These are phyloP conservation scores for Odontothrips loti DNA, from an alignment of 2,888 invertebrate species.

Conservation along the genomic window DNA sequence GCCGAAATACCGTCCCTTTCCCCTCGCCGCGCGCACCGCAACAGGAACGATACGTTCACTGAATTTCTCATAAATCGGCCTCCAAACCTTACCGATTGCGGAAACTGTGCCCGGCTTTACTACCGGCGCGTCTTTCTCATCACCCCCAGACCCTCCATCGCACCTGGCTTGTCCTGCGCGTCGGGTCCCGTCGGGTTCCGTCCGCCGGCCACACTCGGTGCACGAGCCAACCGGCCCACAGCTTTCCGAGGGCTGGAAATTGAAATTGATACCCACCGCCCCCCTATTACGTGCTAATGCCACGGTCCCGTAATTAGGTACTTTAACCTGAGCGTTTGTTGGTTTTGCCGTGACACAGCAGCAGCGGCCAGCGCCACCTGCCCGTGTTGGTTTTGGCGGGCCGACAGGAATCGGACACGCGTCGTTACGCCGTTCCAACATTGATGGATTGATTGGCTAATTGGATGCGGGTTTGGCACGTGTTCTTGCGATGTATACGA, in stretches of 20 bases:
- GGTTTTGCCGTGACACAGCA: not conserved
- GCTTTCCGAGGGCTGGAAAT: not conserved
- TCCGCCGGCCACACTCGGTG: not conserved
- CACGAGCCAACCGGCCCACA: not conserved
- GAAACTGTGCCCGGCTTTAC: too few species aligned
- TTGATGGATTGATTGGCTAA: slow-evolving; percentile 5
- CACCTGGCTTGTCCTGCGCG: too few species aligned
- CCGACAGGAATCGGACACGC: not conserved
- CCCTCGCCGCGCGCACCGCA: too few species aligned
- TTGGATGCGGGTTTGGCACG: not conserved
- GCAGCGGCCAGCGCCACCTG: not conserved
- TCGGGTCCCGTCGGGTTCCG: too few species aligned
- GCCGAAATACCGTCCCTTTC: too few species aligned
- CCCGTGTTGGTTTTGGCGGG: not conserved
- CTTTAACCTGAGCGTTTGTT: slow-evolving; percentile 23
- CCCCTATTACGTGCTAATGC: not conserved
- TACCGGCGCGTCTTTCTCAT: too few species aligned
- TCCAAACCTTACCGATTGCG: too few species aligned
- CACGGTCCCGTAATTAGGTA: not conserved
- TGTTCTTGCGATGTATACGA: too few species aligned
- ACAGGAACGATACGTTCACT: too few species aligned
- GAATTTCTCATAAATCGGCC: too few species aligned
- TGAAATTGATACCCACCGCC: slow-evolving; percentile 20
- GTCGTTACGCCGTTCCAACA: not conserved
- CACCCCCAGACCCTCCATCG: too few species aligned